Conservation (phyloP, 2,888 invertebrate species). For the Troides helena region DNA sequence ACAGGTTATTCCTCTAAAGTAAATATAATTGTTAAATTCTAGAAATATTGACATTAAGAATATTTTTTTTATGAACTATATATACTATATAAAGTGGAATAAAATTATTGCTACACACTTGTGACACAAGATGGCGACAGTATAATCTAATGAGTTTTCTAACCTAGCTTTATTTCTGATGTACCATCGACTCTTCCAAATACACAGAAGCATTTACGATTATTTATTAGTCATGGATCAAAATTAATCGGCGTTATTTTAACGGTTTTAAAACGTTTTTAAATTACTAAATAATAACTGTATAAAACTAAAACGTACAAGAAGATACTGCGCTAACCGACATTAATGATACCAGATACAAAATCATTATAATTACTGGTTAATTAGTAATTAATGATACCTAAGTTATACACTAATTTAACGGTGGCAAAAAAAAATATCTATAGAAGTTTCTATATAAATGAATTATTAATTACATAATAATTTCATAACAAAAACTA, state of each 20-base stretch:
- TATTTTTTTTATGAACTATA: no score
- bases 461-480: no score
- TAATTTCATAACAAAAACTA: no score
- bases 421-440: no score
- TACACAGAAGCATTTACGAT: neutral
- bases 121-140: neutral
- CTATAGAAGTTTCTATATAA: no score
- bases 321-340: neutral
- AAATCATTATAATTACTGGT: neutral
- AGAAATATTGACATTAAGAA: no score
- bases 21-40: no score
- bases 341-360: neutral
- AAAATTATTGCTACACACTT: neutral
- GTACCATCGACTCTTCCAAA: neutral
- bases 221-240: neutral
- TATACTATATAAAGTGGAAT: neutral
- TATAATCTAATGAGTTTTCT: neutral
- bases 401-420: no score
- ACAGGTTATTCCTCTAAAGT: no score
- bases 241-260: neutral
- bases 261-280: neutral
- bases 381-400: neutral
- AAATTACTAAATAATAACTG: slow-evolving; percentile 1
- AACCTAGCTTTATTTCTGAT: neutral
- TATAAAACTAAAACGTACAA: neutral